Percentiles rank a stretch among this genome's conserved stretches.
phyloP scores from a whole-genome alignment of 1,140 invertebrate species.

The Zaprionus nigranus region DNA sequence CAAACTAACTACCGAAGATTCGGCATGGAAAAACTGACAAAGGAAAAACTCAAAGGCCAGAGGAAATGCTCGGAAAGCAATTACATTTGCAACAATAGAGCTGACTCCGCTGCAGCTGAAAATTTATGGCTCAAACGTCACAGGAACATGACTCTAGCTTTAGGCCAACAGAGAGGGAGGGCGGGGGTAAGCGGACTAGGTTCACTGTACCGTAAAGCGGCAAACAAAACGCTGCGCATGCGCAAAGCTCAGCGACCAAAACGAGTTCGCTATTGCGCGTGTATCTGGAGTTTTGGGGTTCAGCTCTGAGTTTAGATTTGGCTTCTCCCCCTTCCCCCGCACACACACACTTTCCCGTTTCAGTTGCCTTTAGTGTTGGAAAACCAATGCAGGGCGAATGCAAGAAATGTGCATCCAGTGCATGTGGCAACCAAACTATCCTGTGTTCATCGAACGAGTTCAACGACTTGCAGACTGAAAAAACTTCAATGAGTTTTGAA shows the following conservation, averaged over 20 bases:
- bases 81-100: constrained; percentile 78
- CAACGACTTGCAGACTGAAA: constrained; percentile 46
- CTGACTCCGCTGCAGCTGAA: constrained; percentile 55
- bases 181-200: constrained; percentile 34
- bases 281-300: constrained; percentile 36
- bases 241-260: constrained; percentile 74
- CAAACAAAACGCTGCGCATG: constrained; percentile 74
- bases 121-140: constrained; percentile 76
- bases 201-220: constrained; percentile 80
- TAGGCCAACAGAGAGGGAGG: constrained; percentile 3
- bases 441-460: constrained; percentile 29
- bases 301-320: constrained; percentile 22
- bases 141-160: constrained; percentile 67
- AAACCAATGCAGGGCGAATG: constrained; percentile 53
- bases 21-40: constrained; percentile 16
- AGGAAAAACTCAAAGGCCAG: constrained; percentile 8
- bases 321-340: too few species aligned
- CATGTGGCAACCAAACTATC: constrained; percentile 1
- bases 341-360: neutral
- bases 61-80: constrained; percentile 60
- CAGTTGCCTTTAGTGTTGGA: neutral
- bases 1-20: constrained; percentile 38
- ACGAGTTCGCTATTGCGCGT: constrained; percentile 58
- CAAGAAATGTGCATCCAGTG: neutral
- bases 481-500: constrained; percentile 24